These are phyloP conservation scores for Malurus splendens DNA, from an alignment of 2,797 vertebrate species.

Conservation along the genomic window DNA sequence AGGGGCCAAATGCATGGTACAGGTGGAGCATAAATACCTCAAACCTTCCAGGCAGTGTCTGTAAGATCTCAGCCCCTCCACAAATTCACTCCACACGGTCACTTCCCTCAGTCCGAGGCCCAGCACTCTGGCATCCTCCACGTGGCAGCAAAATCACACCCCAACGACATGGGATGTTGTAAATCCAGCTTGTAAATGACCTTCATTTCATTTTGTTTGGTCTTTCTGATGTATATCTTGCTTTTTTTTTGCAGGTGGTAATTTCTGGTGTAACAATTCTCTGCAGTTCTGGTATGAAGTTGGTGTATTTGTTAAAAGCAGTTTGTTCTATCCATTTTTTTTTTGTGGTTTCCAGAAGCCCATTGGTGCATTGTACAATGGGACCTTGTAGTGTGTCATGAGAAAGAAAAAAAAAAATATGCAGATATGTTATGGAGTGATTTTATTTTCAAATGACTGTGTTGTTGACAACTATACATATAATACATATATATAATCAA, in stretches of 20 bases:
- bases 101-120: background rate
- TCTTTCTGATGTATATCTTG: constrained; percentile 76
- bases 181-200: constrained; percentile 79
- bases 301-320: constrained; percentile 75
- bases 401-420: constrained; percentile 85
- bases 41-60: background rate
- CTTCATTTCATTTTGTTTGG: constrained; percentile 72
- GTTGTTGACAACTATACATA: constrained; percentile 60
- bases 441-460: constrained; percentile 76
- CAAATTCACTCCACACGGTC: background rate
- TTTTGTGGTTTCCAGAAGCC: constrained; percentile 76
- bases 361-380: constrained; percentile 88
- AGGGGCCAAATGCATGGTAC: background rate
- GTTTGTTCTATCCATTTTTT: constrained; percentile 45
- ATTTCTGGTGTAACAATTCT: constrained; percentile 81
- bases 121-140: constrained; percentile 32
- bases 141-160: constrained; percentile 43
- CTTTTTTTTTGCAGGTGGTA: constrained; percentile 60
- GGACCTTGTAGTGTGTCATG: constrained; percentile 85
- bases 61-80: background rate
- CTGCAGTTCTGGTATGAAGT: constrained; percentile 77
- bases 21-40: constrained; percentile 61
- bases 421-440: constrained; percentile 79
- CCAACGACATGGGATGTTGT: constrained; percentile 57
- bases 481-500: constrained; percentile 49